Conservation (phyloP, 2,888 invertebrate genomes). For the Biston stratarius region DNA sequence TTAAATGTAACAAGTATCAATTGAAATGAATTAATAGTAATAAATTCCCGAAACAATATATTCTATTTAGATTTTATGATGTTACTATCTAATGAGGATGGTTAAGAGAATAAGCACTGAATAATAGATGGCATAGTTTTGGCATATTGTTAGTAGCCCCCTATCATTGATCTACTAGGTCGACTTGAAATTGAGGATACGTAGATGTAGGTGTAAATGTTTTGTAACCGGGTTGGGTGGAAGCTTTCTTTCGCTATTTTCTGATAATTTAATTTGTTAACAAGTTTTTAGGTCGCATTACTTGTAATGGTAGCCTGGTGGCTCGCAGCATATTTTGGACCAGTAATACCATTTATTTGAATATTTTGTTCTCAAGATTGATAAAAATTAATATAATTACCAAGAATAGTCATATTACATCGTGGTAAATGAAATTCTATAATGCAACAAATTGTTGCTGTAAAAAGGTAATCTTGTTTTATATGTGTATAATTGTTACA, state of each 20-base stretch:
- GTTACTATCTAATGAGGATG: too few relatives aligned
- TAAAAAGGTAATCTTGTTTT: too few relatives aligned
- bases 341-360: background rate
- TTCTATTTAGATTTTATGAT: background rate
- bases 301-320: background rate
- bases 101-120: background rate
- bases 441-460: too few relatives aligned
- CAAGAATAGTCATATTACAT: too few relatives aligned
- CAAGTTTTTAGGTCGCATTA: background rate
- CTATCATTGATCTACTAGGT: constrained; percentile 31
- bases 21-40: background rate
- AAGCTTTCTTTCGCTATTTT: constrained; percentile 13
- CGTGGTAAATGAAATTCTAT: too few relatives aligned
- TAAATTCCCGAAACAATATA: background rate
- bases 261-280: constrained; percentile 8
- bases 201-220: constrained; percentile 4
- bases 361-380: too few relatives aligned
- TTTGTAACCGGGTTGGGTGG: constrained; percentile 18
- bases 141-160: constrained; percentile 13
- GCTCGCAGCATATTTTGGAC: background rate
- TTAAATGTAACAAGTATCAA: background rate
- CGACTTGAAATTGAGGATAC: constrained; percentile 27
- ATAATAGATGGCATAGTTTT: constrained; percentile 9
- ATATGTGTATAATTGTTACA: too few relatives aligned
- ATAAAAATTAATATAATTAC: too few relatives aligned